Base-by-base conservation (phyloP, 1,140 invertebrate species). In the Drosophila tropicalis region DNA sequence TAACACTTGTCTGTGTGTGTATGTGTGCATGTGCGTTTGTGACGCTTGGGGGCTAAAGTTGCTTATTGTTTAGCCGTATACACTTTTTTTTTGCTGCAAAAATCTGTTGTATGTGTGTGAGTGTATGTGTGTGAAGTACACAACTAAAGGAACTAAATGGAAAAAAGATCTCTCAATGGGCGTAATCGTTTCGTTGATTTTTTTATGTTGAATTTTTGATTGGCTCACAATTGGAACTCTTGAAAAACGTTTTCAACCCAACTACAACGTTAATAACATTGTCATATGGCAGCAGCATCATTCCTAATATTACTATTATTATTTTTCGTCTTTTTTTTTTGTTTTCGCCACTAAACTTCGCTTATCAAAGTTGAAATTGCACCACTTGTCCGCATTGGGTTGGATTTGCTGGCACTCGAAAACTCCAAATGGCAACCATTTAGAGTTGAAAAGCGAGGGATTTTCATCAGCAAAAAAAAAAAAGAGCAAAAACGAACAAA, bases 321-420 rank as follows among this genome's bases (percentile, higher is more conserved):
- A 9, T 40, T 13, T 22, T 13, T 44, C 13, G 7, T 5, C 19
- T 9, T 17, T 34, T 62, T 22, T 57, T 6, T 64, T 5, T 6
- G 10, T 36, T 10, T 39, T 57, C 25, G 29, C 29, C 65, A 55
- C 47, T 70, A 71, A 86, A 60, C 69, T 76, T 76, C 63, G 67
- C 72, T 76, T 79, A 87, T 87, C 79, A 68, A 79, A 72, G 71
- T 79, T 85, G 67, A 67, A 87, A 85, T 86, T 85, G 82, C 81
- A 74, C 62, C 72, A 72, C 36, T 51, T n/a, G 34, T 58, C 39
- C 47, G 57, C 69, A 62, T 72, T 82, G 62, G 40, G 7, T 32
- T 56, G 67, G 71, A 81, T 82, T 82, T 72, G 61, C 60, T 13
- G 67, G 22, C 72, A 68, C 76, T 77, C 67, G 51, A 57, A 84